Conservation (phyloP, 64 coral and sea anemone species). For the Stylophora pistillata region DNA sequence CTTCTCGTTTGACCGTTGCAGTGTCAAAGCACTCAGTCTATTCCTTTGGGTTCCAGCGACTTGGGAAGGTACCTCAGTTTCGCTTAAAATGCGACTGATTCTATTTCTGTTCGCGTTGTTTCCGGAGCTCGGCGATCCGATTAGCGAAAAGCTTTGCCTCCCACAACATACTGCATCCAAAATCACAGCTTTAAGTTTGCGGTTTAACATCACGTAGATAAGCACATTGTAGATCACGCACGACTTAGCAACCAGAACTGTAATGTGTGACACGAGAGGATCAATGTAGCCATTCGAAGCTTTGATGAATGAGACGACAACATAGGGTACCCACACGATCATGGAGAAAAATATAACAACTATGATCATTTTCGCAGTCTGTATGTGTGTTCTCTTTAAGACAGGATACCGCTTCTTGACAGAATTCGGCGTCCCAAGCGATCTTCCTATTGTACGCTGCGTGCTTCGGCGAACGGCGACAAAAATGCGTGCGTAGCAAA, state of each 20-base stretch:
- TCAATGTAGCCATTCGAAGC: slow-evolving; percentile 62
- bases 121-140: slow-evolving; percentile 7
- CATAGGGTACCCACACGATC: slow-evolving; percentile 91
- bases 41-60: slow-evolving; percentile 22
- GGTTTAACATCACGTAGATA: slow-evolving; percentile 91
- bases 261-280: slow-evolving; percentile 68
- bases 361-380: slow-evolving; percentile 93
- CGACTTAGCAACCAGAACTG: slow-evolving; percentile 85
- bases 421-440: slow-evolving; percentile 41
- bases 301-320: slow-evolving; percentile 58
- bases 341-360: slow-evolving; percentile 95
- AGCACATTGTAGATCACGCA: slow-evolving; percentile 98
- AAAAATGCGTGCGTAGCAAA: slow-evolving; percentile 90
- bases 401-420: slow-evolving; percentile 65
- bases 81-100: slow-evolving; percentile 68
- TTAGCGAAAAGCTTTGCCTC: slow-evolving; percentile 19
- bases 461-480: slow-evolving; percentile 75
- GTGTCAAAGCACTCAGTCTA: slow-evolving; percentile 39
- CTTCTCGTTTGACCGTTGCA: slow-evolving; percentile 18
- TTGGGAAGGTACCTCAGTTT: slow-evolving; percentile 48
- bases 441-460: slow-evolving; percentile 55
- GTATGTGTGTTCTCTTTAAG: slow-evolving; percentile 83
- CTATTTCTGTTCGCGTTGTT: slow-evolving; percentile 9
- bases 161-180: slow-evolving; percentile 78
- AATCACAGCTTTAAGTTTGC: slow-evolving; percentile 83